Conservation (phyloP, 2,797 vertebrate genomes). For the Podarcis siculus region DNA sequence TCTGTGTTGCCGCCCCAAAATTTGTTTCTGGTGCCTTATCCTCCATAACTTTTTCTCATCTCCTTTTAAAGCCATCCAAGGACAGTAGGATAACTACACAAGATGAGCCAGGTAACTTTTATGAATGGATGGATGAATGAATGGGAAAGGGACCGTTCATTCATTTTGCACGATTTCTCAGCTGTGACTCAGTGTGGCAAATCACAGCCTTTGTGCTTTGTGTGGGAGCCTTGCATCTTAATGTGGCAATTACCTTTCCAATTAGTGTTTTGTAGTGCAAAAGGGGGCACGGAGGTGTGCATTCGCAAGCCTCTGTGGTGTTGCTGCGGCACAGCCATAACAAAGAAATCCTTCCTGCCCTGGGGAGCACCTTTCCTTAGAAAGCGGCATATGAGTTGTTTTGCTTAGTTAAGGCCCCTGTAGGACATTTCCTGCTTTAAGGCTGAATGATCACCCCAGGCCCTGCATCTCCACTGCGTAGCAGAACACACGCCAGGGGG, state of each 20-base stretch:
- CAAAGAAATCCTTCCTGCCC: background rate
- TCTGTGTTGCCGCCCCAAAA: too few relatives aligned
- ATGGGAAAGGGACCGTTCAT: background rate
- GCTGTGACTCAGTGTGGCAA: background rate
- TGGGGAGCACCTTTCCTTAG: background rate
- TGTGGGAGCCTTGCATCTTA: background rate
- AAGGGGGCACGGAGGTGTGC: background rate
- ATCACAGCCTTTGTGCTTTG: background rate
- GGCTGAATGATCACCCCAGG: background rate
- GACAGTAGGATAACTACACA: too few relatives aligned
- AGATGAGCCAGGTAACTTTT: background rate
- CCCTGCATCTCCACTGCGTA: background rate
- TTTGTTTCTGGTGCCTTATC: too few relatives aligned
- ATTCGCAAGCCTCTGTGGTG: background rate
- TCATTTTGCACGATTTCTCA: background rate
- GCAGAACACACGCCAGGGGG: background rate
- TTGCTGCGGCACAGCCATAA: background rate
- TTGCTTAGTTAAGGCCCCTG: background rate
- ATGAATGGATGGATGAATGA: background rate
- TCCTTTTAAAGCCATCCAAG: too few relatives aligned
- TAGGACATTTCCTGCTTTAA: background rate
- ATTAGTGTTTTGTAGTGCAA: background rate
- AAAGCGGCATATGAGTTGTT: fast-evolving
- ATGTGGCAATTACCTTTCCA: background rate
- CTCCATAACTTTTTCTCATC: too few relatives aligned